Evolutionary conservation across 2,888 invertebrate genomes (phyloP), one percentile per base, ranked within the genome.

Genomic region (Dimorphilus gyrociliatus): DNA sequence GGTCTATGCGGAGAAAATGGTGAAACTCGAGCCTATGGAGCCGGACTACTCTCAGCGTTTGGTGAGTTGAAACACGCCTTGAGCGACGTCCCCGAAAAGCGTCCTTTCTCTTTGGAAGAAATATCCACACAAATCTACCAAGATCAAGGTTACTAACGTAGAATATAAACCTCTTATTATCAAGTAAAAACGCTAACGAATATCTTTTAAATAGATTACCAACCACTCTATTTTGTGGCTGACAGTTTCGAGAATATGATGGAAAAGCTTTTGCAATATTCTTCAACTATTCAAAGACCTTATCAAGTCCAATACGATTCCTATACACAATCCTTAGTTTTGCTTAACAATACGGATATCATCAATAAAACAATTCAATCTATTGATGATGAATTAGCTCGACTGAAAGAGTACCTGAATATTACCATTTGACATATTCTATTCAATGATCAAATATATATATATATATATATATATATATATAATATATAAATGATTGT

Each of bases 1-100:
- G 97, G 97, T 2, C 60, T 99, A 16, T 94, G 92, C 53, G 75
- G 79, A 17, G 86, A 99, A 71, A 74, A 81, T 33, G 84, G 81
- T 2, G 72, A 80, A 41, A 48, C 90, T 17, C 82, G 81, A 55
- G 94, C 92, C 0, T 97, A 78, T 52, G 97, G 97, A 0, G 97
- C 97, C 7, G 97, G 94, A 0, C 69, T 97, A 0, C 68, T 97
- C 4, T 92, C 92, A 0, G 90, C 94, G 0, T 94, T 79, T 51
- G 97, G 92, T 0, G 97, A 97, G 61, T 70, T 99, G 19, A 75
- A 85, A 38, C 55, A 62, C 35, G 51, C 59, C 13, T 41, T 62
- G 25, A 55, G 55, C 3, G 56, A 51, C 33, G 40, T 35, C 2
- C 57, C 59, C 3, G 47, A 52, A 35, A 42, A 46, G 14, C 42